Evolutionary conservation across 1,140 invertebrate genomes (phyloP).

Genomic region (Drosophila rufa): DNA sequence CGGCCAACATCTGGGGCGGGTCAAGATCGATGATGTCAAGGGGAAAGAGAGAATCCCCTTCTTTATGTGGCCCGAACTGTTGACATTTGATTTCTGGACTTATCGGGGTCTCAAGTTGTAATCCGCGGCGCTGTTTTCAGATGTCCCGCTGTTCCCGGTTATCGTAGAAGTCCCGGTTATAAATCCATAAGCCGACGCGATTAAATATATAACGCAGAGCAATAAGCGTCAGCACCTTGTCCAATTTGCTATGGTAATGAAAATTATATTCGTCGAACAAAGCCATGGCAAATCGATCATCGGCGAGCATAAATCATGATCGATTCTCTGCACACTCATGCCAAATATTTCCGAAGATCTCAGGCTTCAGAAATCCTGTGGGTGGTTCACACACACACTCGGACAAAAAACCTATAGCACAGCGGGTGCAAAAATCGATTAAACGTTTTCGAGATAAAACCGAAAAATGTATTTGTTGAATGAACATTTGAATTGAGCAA

Average conservation of each 20-base stretch:
- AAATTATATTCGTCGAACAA: slow-evolving; percentile 74
- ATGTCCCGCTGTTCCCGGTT: slow-evolving; percentile 44
- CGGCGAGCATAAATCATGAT: slow-evolving; percentile 74
- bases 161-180: slow-evolving; percentile 21
- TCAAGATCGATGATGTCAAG: slow-evolving; percentile 81
- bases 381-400: slow-evolving; percentile 60
- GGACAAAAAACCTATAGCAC: slow-evolving; percentile 50
- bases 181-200: slow-evolving; percentile 21
- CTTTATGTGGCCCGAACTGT: slow-evolving; percentile 57
- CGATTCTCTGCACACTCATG: slow-evolving; percentile 46
- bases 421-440: slow-evolving; percentile 80
- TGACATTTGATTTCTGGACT: slow-evolving; percentile 68
- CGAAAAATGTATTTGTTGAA: slow-evolving; percentile 58
- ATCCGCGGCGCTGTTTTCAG: slow-evolving; percentile 36
- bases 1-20: slow-evolving; percentile 66
- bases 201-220: slow-evolving; percentile 62
- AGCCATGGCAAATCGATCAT: slow-evolving; percentile 68
- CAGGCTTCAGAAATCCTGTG: slow-evolving; percentile 61
- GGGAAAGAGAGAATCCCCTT: slow-evolving; percentile 36
- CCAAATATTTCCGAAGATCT: slow-evolving; percentile 18
- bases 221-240: slow-evolving; percentile 84
- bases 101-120: slow-evolving; percentile 41
- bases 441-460: slow-evolving; percentile 64
- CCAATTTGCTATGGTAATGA: slow-evolving; percentile 84
- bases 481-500: slow-evolving; percentile 62